Conservation (phyloP, 2,888 invertebrate genomes). For the Leptinotarsa tumamoca region DNA sequence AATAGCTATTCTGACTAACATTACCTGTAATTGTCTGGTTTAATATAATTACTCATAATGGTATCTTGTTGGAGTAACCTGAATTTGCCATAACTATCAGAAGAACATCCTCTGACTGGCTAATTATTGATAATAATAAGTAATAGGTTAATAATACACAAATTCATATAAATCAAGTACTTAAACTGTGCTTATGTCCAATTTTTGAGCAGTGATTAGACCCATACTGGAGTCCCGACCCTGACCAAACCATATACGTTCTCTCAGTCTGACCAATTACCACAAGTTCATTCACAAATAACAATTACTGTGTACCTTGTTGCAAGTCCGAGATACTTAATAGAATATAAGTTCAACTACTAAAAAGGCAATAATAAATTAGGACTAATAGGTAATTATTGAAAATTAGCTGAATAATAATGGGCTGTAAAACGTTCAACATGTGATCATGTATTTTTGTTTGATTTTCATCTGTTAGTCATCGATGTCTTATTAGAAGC, state of each 20-base stretch:
- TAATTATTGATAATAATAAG: conserved; percentile 12
- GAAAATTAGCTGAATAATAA: conserved; percentile 44
- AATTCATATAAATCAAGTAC: conserved; percentile 19
- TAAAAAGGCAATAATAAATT: conserved; percentile 45
- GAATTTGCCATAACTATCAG: not conserved
- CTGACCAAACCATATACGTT: conserved; percentile 39
- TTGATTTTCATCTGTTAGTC: conserved; percentile 24
- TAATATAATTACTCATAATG: not conserved
- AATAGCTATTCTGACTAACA: too few relatives aligned
- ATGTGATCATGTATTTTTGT: conserved; percentile 39
- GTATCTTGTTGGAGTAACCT: not conserved
- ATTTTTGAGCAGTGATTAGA: conserved; percentile 20
- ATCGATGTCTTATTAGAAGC: conserved; percentile 19
- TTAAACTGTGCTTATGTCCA: conserved; percentile 16
- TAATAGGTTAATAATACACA: conserved; percentile 2
- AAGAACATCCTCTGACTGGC: not conserved
- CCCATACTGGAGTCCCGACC: conserved; percentile 29
- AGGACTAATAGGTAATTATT: conserved; percentile 41
- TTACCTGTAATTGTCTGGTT: not conserved
- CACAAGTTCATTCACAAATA: conserved; percentile 39
- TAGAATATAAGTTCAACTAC: conserved; percentile 37
- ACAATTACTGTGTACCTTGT: conserved; percentile 39
- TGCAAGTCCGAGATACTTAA: conserved; percentile 37
- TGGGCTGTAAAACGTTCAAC: conserved; percentile 32
- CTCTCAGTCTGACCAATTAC: conserved; percentile 35